Base-by-base conservation (phyloP, 2,888 invertebrate genomes). In the Drosophila rubida region DNA sequence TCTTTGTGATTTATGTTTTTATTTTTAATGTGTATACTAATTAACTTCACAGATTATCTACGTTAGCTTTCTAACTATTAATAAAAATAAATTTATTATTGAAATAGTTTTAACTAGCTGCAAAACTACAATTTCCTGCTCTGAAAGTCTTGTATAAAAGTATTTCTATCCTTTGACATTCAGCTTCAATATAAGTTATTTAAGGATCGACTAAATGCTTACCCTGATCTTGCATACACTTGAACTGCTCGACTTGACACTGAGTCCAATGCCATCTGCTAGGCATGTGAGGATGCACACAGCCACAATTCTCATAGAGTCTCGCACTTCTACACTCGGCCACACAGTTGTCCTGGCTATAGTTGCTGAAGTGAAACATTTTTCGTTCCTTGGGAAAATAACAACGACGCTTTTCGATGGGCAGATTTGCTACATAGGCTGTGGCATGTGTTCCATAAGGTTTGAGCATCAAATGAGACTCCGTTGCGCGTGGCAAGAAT, bases 331-430 rank as follows among this genome's bases (percentile, higher is more conserved):
- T 93, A 80, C 94, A 94, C 69, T 93, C 94, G 0, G 93, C 92
- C 82, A 95, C 90, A 76, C 95, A 95, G 86, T 95, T 95, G 57
- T 93, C 93, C 68, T 93, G 94, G 0, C 94, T 94, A 76, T 95
- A 95, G n/a, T 90, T 89, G 85, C 61, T 78, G 78, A 86, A 92
- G 81, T 70, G 90, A 16, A 72, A 64, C 32, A 92, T 48, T 6
- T 51, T 22, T 3, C 83, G 88, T 92, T 95, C 95, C 35, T 93
- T 88, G 1, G 87, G 80, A 53, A 94, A 94, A 69, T 94, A 92
- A 77, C 95, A 96, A 16, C 93, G 92, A 3, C 95, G 92, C 11
- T 92, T 89, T 0, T 89, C 65, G 0, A 94, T 87, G 0, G 90
- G 70, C 0, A 93, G 87, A 0, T 88, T 77, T 14, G 89, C 91